Percentiles rank a stretch among this genome's conserved stretches.
Evolutionary conservation across 2,113 vertebrate species (phyloP).

Genomic region (Campylorhamphus procurvoides): DNA sequence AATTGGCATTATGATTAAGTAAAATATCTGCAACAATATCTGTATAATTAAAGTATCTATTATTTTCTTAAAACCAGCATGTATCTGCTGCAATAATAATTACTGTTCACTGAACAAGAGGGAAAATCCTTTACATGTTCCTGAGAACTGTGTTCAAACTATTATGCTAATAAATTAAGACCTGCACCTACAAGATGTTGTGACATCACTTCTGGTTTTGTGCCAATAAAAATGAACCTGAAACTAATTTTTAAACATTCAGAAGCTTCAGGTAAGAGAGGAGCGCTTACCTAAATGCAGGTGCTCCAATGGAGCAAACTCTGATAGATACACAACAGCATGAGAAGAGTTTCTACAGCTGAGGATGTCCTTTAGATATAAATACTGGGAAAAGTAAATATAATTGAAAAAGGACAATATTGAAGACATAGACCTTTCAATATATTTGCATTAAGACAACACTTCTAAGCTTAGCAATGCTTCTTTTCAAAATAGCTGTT

Average conservation of each 20-base stretch:
- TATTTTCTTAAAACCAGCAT: background rate
- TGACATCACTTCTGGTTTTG: background rate
- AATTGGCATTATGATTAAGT: background rate
- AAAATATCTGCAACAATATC: background rate
- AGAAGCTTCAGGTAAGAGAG: background rate
- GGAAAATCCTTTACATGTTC: background rate
- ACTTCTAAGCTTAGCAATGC: background rate
- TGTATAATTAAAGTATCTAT: background rate
- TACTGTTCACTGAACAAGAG: background rate
- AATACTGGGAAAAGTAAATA: background rate
- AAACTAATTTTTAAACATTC: background rate
- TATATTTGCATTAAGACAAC: background rate
- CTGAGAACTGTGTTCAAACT: background rate
- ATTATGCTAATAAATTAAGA: background rate
- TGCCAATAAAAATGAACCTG: background rate
- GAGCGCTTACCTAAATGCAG: background rate
- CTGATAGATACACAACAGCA: fast-evolving
- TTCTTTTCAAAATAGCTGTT: background rate
- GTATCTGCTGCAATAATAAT: background rate
- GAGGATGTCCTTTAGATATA: background rate
- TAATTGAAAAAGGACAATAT: background rate
- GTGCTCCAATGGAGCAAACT: background rate
- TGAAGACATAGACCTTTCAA: background rate
- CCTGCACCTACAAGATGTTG: background rate
- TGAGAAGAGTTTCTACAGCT: background rate